Base-by-base conservation (phyloP, 1,140 invertebrate genomes). In the Nebria ingens region DNA sequence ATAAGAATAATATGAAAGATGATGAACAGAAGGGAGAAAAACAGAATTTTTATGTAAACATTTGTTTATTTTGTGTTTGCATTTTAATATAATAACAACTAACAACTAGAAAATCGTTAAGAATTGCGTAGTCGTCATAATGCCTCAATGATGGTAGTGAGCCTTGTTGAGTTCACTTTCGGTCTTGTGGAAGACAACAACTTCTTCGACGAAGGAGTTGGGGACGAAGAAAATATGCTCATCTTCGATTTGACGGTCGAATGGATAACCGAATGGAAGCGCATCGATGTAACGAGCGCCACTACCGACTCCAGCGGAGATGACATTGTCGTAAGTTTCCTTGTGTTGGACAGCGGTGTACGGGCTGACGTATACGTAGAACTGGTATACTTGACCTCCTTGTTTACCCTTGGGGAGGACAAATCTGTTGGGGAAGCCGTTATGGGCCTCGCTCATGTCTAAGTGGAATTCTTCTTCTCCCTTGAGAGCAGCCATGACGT, bases 331-430 rank as follows among this genome's bases (percentile, higher is more conserved):
- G 40, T 45, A 45, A 17, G 40, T 71, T 67, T 51, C 76, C 70
- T 56, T 76, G 72, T 0, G 9, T 4, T 70, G 63, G 2, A 6
- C 22, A 2, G 60, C 68, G 58, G 65, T 74, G 59, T 74, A 67
- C 1, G 72, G 75, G n/a, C 72, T 74, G 1, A 84, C 72, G 19
- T 76, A 69, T 12, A 82, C 75, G 61, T 79, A 80, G 1, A 85
- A 56, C 56, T 79, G 70, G 65, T 79, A 77, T 9, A 76, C 68
- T 71, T 83, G 76, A 63, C 82, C 83, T 49, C 76, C 74, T 22
- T 72, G 68, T 54, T 67, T 74, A 60, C 84, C 82, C 54, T 68
- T 81, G 25, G 83, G 82, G n/a, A 86, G 66, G 0, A 80, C 58
- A 4, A 85, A 67, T 52, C 82, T 75, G 2, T 77, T 70, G 38